These are phyloP conservation scores for Eucera pruinosa DNA, from an alignment of 2,888 invertebrate species.

Conservation along the genomic window DNA sequence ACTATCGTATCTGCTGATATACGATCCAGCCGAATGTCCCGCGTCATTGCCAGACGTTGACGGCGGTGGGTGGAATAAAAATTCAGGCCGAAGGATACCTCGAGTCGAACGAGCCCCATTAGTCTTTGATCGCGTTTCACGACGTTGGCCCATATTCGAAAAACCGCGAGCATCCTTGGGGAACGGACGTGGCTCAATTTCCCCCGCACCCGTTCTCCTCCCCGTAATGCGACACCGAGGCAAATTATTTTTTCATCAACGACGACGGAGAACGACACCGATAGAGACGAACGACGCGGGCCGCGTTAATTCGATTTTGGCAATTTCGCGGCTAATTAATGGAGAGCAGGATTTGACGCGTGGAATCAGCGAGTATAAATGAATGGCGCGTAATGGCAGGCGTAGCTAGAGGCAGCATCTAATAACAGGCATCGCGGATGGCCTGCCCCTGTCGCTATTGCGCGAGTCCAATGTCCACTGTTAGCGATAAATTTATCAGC, in stretches of 20 bases:
- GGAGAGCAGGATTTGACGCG: neutral
- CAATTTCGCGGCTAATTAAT: neutral
- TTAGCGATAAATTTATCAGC: slow-evolving; percentile 5
- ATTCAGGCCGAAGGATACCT: slow-evolving; percentile 22
- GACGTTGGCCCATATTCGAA: neutral
- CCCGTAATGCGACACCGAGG: neutral
- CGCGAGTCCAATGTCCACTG: neutral
- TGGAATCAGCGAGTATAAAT: neutral
- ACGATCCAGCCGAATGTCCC: slow-evolving; percentile 39
- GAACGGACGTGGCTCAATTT: too few species aligned
- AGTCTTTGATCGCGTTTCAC: slow-evolving; percentile 33
- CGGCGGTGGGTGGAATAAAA: slow-evolving; percentile 47
- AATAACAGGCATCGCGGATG: neutral
- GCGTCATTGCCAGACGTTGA: slow-evolving; percentile 28
- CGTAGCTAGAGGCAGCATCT: neutral
- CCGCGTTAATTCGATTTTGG: neutral
- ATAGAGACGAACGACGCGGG: too few species aligned
- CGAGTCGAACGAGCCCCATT: slow-evolving; percentile 35
- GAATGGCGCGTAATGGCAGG: neutral
- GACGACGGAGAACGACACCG: too few species aligned
- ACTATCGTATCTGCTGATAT: slow-evolving; percentile 15
- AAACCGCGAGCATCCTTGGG: neutral
- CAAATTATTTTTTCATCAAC: too few species aligned
- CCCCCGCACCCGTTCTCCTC: too few species aligned
- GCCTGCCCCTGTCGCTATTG: neutral